Conservation (phyloP, 1,140 invertebrate genomes). For the Physella acuta region DNA sequence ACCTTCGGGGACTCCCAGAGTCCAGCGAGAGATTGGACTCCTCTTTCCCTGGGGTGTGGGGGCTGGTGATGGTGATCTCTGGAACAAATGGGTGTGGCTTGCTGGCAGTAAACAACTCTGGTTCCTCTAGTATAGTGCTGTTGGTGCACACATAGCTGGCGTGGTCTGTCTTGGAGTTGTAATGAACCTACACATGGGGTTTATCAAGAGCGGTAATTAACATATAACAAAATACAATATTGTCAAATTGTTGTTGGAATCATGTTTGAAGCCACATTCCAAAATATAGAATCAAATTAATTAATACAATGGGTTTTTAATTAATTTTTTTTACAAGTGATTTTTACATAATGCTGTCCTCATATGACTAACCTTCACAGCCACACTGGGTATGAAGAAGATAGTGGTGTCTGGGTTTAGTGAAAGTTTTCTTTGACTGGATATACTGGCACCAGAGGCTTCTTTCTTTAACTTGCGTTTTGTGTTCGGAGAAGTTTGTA, state of each 20-base stretch:
- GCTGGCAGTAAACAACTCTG: constrained; percentile 6
- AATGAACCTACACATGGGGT: constrained; percentile 33
- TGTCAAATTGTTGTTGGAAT: too few species aligned
- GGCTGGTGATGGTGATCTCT: constrained; percentile 19
- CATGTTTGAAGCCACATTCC: too few species aligned
- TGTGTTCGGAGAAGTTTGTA: constrained; percentile 26
- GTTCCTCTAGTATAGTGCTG: constrained; percentile 14
- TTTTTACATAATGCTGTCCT: too few species aligned
- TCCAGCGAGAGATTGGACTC: constrained; percentile 14
- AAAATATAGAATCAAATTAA: too few species aligned
- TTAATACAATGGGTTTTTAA: neutral
- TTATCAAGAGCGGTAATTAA: neutral
- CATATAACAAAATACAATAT: too few species aligned
- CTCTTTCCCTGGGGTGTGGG: neutral
- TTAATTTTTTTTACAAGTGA: neutral
- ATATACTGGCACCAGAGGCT: constrained; percentile 30
- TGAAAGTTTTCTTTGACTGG: constrained; percentile 27
- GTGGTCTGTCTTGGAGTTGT: constrained; percentile 50
- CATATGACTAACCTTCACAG: constrained; percentile 75
- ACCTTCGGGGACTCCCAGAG: constrained; percentile 19
- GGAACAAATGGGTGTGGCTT: constrained; percentile 10
- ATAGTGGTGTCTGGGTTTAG: constrained; percentile 69
- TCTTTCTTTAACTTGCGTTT: constrained; percentile 35
- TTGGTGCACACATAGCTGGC: neutral
- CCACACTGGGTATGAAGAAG: constrained; percentile 91